These are phyloP conservation scores for Acrocyrtus sp. DNA, from an alignment of 2,888 invertebrate genomes.

Conservation along the genomic window DNA sequence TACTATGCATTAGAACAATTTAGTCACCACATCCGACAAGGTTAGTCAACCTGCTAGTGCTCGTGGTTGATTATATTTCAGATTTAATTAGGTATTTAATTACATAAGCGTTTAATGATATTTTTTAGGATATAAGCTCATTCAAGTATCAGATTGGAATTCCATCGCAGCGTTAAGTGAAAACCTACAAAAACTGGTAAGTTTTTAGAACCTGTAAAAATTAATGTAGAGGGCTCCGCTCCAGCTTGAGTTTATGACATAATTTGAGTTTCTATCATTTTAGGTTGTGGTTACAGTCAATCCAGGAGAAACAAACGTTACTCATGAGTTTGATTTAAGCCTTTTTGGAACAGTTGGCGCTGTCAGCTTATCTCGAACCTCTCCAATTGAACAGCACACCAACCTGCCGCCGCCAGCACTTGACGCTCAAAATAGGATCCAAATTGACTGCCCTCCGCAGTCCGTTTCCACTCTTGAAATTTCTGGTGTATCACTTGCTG, in stretches of 20 bases:
- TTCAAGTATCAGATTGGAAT: conserved; percentile 48
- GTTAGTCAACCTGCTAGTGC: conserved; percentile 24
- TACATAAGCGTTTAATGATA: too few species aligned
- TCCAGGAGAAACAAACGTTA: background rate
- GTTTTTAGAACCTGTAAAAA: too few species aligned
- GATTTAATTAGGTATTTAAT: too few species aligned
- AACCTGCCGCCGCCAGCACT: conserved; percentile 24
- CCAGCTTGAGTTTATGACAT: too few species aligned
- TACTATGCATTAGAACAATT: conserved; percentile 60
- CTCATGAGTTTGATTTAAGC: conserved; percentile 26
- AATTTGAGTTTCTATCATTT: conserved; percentile 10
- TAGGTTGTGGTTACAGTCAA: conserved; percentile 43
- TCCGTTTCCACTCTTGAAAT: conserved; percentile 57
- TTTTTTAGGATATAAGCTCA: conserved; percentile 44
- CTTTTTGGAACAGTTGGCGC: conserved; percentile 22
- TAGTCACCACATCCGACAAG: conserved; percentile 59
- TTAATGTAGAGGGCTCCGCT: too few species aligned
- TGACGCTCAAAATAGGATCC: background rate
- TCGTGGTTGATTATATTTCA: too few species aligned
- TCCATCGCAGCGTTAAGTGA: conserved; percentile 54
- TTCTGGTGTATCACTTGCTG: background rate
- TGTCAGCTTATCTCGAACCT: conserved; percentile 38
- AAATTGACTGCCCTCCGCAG: conserved; percentile 31
- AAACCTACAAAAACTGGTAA: conserved; percentile 37
- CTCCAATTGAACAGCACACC: conserved; percentile 47